Percentiles rank a stretch among this genome's conserved stretches.
These are phyloP conservation scores for Elegia similella DNA, from an alignment of 2,888 invertebrate species.

Conservation along the genomic window DNA sequence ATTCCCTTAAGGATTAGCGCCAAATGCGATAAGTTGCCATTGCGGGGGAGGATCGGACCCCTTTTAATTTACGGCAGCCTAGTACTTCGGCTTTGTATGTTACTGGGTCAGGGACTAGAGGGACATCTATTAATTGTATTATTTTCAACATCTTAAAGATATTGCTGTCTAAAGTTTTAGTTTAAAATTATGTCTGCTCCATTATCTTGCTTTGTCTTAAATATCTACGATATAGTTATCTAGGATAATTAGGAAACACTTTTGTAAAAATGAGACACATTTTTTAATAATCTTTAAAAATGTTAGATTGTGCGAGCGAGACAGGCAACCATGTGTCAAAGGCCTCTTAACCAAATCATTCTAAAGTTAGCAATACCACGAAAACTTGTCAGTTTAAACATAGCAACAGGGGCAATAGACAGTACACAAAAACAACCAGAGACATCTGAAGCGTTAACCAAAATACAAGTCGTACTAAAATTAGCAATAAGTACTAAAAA, in stretches of 20 bases:
- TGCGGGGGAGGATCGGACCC: constrained; percentile 14
- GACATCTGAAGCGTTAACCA: too few species aligned
- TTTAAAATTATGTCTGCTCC: too few species aligned
- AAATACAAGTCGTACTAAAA: background rate
- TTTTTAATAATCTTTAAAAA: too few species aligned
- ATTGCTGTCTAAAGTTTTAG: too few species aligned
- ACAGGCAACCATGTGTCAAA: too few species aligned
- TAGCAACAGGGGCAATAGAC: background rate
- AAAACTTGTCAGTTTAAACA: background rate
- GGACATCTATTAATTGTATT: background rate
- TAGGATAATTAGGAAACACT: too few species aligned
- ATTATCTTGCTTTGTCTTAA: too few species aligned
- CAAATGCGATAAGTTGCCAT: constrained; percentile 2
- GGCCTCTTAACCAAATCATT: background rate
- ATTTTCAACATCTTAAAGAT: background rate
- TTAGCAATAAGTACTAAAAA: background rate
- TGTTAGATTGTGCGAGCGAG: too few species aligned
- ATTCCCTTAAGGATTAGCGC: constrained; percentile 3
- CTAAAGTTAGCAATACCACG: background rate
- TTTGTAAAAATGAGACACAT: too few species aligned
- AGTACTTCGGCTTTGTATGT: background rate
- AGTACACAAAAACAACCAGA: too few species aligned
- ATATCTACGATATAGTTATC: too few species aligned
- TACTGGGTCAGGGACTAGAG: background rate
- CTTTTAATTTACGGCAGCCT: constrained; percentile 21